A percentile compares a stretch with the other conserved stretches of the same genome.
Evolutionary conservation across 1,140 invertebrate species (phyloP).

Genomic region (Tetramorium alpestre): DNA sequence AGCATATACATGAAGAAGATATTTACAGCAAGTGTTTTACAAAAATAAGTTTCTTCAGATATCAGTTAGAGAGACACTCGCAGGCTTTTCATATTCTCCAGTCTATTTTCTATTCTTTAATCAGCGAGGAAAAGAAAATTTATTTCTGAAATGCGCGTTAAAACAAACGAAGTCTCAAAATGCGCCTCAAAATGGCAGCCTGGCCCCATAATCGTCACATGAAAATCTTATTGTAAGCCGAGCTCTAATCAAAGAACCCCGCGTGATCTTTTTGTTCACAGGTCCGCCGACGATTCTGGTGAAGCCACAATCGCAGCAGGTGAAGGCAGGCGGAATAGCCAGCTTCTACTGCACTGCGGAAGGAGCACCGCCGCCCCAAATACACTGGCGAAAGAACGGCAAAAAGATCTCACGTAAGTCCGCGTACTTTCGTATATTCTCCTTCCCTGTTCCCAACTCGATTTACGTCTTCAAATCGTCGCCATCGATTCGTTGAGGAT

Average conservation of each 20-base stretch:
- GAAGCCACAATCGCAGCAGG: conserved; percentile 94
- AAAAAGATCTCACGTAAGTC: conserved; percentile 93
- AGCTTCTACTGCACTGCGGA: conserved; percentile 97
- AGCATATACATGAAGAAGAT: background rate
- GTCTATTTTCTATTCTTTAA: background rate
- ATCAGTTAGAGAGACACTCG: background rate
- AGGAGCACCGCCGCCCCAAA: conserved; percentile 94
- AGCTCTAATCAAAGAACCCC: conserved; percentile 60
- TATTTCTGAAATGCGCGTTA: conserved; percentile 13
- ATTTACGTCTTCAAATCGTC: background rate
- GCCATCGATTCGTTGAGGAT: background rate
- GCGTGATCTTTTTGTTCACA: conserved; percentile 85
- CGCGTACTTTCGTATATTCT: background rate
- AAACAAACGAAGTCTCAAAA: conserved; percentile 13
- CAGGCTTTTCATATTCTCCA: background rate
- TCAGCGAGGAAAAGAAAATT: background rate
- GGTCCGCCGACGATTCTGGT: conserved; percentile 96
- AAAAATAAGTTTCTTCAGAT: background rate
- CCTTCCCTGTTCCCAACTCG: too few species aligned
- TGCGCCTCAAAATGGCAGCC: background rate
- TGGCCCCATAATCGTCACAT: background rate
- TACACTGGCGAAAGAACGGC: conserved; percentile 96
- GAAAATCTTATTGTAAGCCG: conserved; percentile 22
- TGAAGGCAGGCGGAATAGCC: conserved; percentile 95
- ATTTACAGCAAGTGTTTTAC: background rate